Evolutionary conservation across 2,888 invertebrate species (phyloP), one percentile per base, ranked within the genome.

Genomic region (Agriotes lineatus): DNA sequence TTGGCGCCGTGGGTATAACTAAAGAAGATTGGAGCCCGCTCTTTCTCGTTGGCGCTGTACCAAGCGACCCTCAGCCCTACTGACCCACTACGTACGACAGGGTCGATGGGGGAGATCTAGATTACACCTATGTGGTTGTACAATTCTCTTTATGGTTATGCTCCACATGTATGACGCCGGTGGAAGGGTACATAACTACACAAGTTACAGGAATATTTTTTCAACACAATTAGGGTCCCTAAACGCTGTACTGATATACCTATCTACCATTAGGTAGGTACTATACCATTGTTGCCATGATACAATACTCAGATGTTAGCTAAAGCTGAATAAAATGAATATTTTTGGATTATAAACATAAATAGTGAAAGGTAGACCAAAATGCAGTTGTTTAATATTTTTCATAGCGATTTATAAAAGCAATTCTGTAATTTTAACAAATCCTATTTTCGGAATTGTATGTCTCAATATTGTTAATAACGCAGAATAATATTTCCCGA

Each of bases 11-110:
- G 54, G 48, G 45, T 42, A 72, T 25, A 52, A 20, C 58, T 42
- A 44, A 69, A 71, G 60, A 67, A 72, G 60, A 71, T 61, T 64
- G 62, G 59, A 57, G 50, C 45, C 35, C 39, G 66, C 70, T 67
- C 59, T 66, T 65, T 61, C 59, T 50, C 61, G 42, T 72, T 72
- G 72, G 67, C 67, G 59, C 50, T 62, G 56, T 48, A 69, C 70
- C 69, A 67, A 62, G 58, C 67, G 64, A 70, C 70, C 64, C 67
- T 69, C 50, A 54, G 60, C 58, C 57, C 69, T 63, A 72, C 67
- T 72, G 64, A 72, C 72, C 72, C 67, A 72, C 48, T 71, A 60
- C 67, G 52, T 69, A 39, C 56, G 59, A 67, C 44, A 39, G 62
- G 67, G 67, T 60, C 67, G 67, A 67, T 62, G 52, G 48, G 56